phyloP scores from a whole-genome alignment of 2,797 vertebrate species.

The Chelonia mydas region DNA sequence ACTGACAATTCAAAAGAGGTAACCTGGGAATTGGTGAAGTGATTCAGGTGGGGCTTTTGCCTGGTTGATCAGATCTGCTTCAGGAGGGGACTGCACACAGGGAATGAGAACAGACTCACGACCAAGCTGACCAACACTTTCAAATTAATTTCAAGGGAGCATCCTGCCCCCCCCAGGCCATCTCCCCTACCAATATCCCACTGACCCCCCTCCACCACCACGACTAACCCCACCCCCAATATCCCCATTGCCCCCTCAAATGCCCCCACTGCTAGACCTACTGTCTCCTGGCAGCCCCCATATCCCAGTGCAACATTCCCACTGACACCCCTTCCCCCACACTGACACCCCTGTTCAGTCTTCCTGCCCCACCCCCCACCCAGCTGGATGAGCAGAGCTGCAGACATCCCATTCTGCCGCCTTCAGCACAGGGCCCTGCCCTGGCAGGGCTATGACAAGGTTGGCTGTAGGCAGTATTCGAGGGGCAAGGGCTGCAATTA shows the following conservation, averaged over 20 bases:
- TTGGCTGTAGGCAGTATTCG: background rate
- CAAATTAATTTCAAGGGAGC: background rate
- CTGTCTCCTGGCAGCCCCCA: background rate
- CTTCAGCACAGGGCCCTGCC: no score
- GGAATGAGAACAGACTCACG: background rate
- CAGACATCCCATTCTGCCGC: no score
- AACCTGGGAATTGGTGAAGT: background rate
- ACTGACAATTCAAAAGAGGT: background rate
- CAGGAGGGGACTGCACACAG: background rate
- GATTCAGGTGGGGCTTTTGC: background rate
- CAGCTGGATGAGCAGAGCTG: no score
- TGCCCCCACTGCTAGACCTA: background rate
- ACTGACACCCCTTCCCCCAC: no score
- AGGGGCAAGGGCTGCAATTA: background rate
- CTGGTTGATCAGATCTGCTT: fast-evolving
- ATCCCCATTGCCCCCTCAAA: background rate
- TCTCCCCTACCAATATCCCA: background rate
- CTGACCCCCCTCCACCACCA: background rate
- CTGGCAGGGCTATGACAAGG: background rate
- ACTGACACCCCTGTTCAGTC: background rate
- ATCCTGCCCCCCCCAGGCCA: background rate
- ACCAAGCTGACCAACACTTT: background rate
- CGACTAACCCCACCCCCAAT: background rate
- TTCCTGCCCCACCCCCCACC: background rate
- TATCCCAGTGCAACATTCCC: background rate